Percentiles rank a stretch among this genome's conserved stretches.
Conservation (phyloP, 2,113 vertebrate species). For the Rafetus swinhoei region DNA sequence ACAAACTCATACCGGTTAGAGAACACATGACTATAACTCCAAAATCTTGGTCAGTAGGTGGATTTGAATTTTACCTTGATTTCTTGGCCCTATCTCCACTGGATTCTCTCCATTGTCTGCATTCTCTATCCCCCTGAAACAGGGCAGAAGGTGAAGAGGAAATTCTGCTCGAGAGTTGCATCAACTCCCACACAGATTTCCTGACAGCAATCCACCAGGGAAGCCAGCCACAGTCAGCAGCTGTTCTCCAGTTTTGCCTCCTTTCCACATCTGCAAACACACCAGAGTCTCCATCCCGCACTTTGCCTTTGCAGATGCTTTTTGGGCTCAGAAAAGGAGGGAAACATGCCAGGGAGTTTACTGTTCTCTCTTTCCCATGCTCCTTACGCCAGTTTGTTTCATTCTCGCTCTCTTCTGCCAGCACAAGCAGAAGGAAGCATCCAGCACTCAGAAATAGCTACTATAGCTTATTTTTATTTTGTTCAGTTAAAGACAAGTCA, state of each 20-base stretch:
- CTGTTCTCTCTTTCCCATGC: fast-evolving
- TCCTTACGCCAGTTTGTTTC: not conserved
- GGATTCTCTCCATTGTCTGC: not conserved
- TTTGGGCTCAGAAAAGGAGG: fast-evolving
- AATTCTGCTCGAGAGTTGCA: not conserved
- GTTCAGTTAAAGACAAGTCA: not conserved
- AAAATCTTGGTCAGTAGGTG: not conserved
- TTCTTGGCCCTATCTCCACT: not conserved
- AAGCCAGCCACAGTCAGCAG: not conserved
- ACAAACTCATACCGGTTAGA: not conserved
- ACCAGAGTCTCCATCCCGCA: not conserved
- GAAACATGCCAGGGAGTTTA: fast-evolving
- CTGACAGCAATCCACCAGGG: not conserved
- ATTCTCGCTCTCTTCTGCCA: fast-evolving
- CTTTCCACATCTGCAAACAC: fast-evolving
- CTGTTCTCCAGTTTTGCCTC: not conserved
- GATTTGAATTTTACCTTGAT: not conserved
- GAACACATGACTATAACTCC: not conserved
- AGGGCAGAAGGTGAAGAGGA: not conserved
- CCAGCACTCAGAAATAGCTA: fast-evolving
- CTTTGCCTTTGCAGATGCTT: not conserved
- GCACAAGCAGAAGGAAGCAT: not conserved
- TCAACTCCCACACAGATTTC: not conserved
- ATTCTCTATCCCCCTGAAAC: fast-evolving
- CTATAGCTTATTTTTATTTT: fast-evolving